Conservation (phyloP, 2,888 invertebrate genomes). For the Volucella inflata region DNA sequence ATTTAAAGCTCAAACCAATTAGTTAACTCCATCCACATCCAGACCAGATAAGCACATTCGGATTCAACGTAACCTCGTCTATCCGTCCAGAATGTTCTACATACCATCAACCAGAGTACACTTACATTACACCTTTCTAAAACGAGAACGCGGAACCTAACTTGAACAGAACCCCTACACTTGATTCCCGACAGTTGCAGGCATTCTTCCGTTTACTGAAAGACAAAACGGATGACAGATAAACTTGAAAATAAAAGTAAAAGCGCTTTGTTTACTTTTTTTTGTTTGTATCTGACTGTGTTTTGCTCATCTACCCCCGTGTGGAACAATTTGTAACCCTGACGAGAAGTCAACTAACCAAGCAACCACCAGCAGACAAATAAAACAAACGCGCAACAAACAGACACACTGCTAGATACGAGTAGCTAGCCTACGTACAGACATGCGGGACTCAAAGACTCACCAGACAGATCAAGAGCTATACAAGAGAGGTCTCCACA, state of each 20-base stretch:
- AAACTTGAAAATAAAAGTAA: slow-evolving; percentile 74
- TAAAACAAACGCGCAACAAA: slow-evolving; percentile 54
- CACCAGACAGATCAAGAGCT: slow-evolving; percentile 73
- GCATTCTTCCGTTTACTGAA: not conserved
- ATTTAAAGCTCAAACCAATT: slow-evolving; percentile 69
- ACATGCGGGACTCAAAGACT: slow-evolving; percentile 54
- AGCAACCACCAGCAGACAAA: slow-evolving; percentile 61
- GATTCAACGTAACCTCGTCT: slow-evolving; percentile 43
- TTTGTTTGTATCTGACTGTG: not conserved
- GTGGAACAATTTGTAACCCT: slow-evolving; percentile 60
- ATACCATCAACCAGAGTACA: slow-evolving; percentile 41
- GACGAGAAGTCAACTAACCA: slow-evolving; percentile 68
- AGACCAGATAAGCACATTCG: slow-evolving; percentile 45
- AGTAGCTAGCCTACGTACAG: not conserved
- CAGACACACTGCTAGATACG: slow-evolving; percentile 33
- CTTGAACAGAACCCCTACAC: slow-evolving; percentile 39
- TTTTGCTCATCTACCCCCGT: slow-evolving; percentile 25
- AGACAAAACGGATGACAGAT: slow-evolving; percentile 57
- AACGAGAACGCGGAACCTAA: slow-evolving; percentile 53
- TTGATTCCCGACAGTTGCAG: slow-evolving; percentile 41
- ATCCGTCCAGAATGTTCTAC: slow-evolving; percentile 38
- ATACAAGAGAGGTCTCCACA: slow-evolving; percentile 54
- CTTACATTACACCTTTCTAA: slow-evolving; percentile 15
- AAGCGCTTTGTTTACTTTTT: slow-evolving; percentile 59
- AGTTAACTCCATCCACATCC: slow-evolving; percentile 40